phyloP scores from a whole-genome alignment of 2,113 vertebrate species.

The Rhadina sibilatrix region DNA sequence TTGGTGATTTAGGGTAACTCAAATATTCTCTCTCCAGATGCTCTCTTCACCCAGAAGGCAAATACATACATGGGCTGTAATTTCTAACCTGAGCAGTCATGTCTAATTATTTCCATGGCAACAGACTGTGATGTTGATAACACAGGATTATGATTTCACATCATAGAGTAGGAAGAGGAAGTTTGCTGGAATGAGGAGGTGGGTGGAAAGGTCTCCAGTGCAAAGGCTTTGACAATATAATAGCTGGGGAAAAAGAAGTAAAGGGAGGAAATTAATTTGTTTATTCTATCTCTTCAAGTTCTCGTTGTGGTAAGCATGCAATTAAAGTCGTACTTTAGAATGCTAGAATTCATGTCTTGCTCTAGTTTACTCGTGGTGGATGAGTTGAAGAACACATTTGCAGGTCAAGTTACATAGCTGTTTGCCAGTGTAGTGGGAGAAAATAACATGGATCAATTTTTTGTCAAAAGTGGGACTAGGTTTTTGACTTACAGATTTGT shows the following conservation, averaged over 20 bases:
- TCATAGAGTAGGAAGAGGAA: slow-evolving; percentile 25
- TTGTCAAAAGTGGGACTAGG: not conserved
- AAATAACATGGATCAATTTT: not conserved
- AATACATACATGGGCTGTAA: slow-evolving; percentile 18
- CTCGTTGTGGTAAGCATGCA: not conserved
- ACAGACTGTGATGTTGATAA: slow-evolving; percentile 29
- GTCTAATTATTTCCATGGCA: slow-evolving; percentile 58
- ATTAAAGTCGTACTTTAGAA: not conserved
- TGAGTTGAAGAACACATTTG: not conserved
- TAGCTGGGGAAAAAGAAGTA: not conserved
- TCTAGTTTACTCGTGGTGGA: not conserved
- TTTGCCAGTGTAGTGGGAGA: not conserved
- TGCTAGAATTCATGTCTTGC: not conserved
- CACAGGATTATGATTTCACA: slow-evolving; percentile 15
- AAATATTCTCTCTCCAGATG: slow-evolving; percentile 18
- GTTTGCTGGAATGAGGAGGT: slow-evolving; percentile 33
- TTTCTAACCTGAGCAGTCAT: slow-evolving; percentile 40
- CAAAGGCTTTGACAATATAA: slow-evolving; percentile 20
- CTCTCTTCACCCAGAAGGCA: not conserved
- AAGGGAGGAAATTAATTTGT: slow-evolving; percentile 2
- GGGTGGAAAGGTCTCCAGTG: not conserved
- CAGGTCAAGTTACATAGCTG: not conserved
- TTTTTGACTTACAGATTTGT: not conserved
- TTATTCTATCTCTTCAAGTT: slow-evolving; percentile 1
- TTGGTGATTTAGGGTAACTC: slow-evolving; percentile 2